Conservation (phyloP, 2,113 vertebrate genomes). For the Acinonyx jubatus region DNA sequence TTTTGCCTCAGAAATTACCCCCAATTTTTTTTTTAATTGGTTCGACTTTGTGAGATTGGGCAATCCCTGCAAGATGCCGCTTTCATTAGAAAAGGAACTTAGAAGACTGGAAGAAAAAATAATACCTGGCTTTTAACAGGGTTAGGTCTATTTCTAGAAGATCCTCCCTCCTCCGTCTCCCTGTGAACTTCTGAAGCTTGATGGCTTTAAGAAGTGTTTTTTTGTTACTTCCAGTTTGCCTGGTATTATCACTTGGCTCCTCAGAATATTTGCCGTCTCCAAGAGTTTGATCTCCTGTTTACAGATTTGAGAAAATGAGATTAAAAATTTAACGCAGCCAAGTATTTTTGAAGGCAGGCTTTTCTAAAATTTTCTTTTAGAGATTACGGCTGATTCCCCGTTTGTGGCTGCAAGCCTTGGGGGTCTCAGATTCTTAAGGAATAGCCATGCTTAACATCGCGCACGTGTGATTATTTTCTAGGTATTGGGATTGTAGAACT, state of each 20-base stretch:
- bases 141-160: background rate
- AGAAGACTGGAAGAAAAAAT: background rate
- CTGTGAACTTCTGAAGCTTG: background rate
- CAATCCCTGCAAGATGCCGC: background rate
- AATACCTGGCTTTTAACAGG: background rate
- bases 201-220: background rate
- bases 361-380: background rate
- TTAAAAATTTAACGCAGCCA: background rate
- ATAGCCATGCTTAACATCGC: background rate
- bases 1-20: background rate
- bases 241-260: background rate
- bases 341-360: background rate
- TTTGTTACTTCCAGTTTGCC: background rate
- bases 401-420: background rate
- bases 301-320: background rate
- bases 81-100: background rate
- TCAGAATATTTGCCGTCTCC: background rate
- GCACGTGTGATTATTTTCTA: constrained; percentile 32
- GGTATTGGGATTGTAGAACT: background rate
- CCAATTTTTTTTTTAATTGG: background rate
- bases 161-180: background rate
- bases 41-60: background rate
- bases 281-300: background rate
- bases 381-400: background rate
- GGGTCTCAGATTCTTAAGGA: background rate